A percentile compares a stretch with the other conserved stretches of the same genome.
These are phyloP conservation scores for Lontra canadensis DNA, from an alignment of 2,113 vertebrate genomes.

Conservation along the genomic window DNA sequence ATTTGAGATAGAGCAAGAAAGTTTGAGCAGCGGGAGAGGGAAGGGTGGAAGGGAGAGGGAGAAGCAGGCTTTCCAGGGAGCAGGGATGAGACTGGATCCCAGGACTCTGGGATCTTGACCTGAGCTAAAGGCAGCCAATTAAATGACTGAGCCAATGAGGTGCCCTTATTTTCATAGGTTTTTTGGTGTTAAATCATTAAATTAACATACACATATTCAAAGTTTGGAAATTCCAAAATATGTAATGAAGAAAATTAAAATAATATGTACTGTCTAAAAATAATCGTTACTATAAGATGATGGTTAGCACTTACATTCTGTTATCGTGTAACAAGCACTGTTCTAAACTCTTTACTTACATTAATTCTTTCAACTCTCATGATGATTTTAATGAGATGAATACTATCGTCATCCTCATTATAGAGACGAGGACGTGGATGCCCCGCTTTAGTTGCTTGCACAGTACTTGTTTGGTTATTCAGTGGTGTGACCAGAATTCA, in stretches of 20 bases:
- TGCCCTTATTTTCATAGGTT: not conserved
- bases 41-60: not conserved
- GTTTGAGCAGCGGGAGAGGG: not conserved
- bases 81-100: not conserved
- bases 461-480: not conserved
- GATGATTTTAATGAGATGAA: not conserved
- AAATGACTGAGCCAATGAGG: not conserved
- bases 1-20: too few relatives aligned
- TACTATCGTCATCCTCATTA: not conserved
- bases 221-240: conserved; percentile 11
- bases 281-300: not conserved
- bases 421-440: not conserved
- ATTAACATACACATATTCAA: not conserved
- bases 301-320: not conserved
- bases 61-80: not conserved
- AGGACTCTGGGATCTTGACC: not conserved
- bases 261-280: not conserved
- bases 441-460: not conserved
- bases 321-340: not conserved
- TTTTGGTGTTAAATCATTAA: not conserved
- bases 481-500: not conserved
- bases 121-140: not conserved
- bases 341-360: not conserved
- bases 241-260: not conserved
- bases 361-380: not conserved